These are phyloP conservation scores for Pitta sordida DNA, from an alignment of 2,113 vertebrate genomes.

Conservation along the genomic window DNA sequence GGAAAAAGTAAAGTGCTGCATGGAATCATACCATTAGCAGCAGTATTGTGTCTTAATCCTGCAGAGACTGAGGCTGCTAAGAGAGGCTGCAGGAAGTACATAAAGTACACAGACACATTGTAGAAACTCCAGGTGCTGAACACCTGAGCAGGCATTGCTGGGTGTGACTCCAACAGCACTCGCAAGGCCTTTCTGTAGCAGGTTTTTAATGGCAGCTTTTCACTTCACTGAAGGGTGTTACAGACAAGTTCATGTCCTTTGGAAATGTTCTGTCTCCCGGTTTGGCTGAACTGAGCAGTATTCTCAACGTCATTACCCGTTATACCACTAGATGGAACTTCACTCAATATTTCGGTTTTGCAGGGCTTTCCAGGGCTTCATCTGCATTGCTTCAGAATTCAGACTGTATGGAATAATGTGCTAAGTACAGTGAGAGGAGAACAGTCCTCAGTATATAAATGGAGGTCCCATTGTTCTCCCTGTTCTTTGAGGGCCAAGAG, in stretches of 20 bases:
- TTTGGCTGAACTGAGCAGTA: background rate
- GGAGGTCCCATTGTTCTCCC: slow-evolving; percentile 24
- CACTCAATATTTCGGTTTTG: background rate
- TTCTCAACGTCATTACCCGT: background rate
- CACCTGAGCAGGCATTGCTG: background rate
- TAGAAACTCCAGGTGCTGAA: background rate
- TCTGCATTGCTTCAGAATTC: background rate
- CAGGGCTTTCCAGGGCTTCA: background rate
- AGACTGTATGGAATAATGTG: background rate
- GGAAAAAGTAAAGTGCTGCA: background rate
- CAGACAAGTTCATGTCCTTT: background rate
- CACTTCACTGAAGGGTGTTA: background rate
- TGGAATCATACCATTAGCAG: background rate
- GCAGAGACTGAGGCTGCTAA: background rate
- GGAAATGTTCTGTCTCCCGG: rapidly evolving
- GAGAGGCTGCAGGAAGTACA: background rate
- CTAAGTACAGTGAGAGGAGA: slow-evolving; percentile 20
- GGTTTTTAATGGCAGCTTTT: background rate
- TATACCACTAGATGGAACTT: slow-evolving; percentile 51
- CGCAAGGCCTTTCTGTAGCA: background rate
- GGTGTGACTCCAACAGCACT: background rate
- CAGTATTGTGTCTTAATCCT: background rate
- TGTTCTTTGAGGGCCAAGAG: slow-evolving; percentile 9
- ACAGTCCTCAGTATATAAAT: slow-evolving; percentile 14
- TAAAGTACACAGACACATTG: background rate